Evolutionary conservation across 2,888 invertebrate genomes (phyloP).

Genomic region (Drepanosiphum platanoidis): DNA sequence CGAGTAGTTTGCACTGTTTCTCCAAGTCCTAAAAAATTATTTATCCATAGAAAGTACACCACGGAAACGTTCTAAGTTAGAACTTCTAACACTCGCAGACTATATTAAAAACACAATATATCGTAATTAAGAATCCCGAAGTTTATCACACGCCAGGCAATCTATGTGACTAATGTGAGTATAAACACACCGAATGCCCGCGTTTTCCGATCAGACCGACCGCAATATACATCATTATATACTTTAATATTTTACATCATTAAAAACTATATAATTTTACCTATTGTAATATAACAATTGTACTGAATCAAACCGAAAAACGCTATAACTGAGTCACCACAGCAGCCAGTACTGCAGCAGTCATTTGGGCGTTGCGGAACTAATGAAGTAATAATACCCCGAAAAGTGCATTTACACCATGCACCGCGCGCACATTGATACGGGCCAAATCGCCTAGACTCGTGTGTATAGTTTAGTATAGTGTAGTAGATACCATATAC

Average conservation of each 20-base stretch:
- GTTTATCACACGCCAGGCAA: constrained; percentile 13
- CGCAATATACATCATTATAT: background rate
- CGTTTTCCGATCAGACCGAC: background rate
- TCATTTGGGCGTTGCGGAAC: constrained; percentile 43
- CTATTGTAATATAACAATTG: too few relatives aligned
- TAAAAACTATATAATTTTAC: too few relatives aligned
- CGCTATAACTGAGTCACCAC: background rate
- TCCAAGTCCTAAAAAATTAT: background rate
- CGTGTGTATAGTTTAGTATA: too few relatives aligned
- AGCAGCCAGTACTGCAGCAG: background rate
- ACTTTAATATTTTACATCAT: background rate
- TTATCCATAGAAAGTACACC: background rate
- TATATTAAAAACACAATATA: background rate
- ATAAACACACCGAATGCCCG: background rate
- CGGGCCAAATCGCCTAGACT: constrained; percentile 9
- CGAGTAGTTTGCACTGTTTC: too few relatives aligned
- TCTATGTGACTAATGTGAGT: background rate
- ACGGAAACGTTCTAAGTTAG: background rate
- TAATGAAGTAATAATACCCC: constrained; percentile 32
- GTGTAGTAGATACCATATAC: background rate
- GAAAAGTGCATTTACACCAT: constrained; percentile 20
- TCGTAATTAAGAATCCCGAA: constrained; percentile 20
- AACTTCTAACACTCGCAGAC: background rate
- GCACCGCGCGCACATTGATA: constrained; percentile 20
- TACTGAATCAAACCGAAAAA: background rate